Evolutionary conservation across 37 sponge, comb jelly and placozoan species (phyloP).

Genomic region (Oopsacas minuta): DNA sequence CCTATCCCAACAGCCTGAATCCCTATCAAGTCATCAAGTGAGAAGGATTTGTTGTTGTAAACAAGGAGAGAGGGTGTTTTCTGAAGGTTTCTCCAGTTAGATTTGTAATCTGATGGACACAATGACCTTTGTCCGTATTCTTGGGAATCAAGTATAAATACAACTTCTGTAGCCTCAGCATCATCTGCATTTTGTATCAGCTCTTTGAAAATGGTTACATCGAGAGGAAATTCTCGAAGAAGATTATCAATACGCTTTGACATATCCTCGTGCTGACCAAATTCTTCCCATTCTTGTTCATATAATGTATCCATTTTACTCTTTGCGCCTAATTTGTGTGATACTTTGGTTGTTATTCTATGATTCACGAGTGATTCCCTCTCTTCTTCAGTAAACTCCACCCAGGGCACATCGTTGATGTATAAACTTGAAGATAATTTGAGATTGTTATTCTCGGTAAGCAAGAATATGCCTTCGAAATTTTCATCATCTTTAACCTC

Average conservation of each 20-base stretch:
- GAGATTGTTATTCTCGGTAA: neutral
- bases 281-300: constrained; percentile 23
- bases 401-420: neutral
- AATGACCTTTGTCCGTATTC: constrained; percentile 20
- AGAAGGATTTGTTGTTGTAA: constrained; percentile 53
- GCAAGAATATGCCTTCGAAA: neutral
- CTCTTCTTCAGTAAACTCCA: neutral
- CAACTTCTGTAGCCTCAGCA: constrained; percentile 53
- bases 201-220: constrained; percentile 48
- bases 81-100: constrained; percentile 38
- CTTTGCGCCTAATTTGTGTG: neutral
- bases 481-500: neutral
- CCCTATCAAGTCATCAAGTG: constrained; percentile 49
- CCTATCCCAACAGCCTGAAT: constrained; percentile 58
- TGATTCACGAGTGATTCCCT: neutral
- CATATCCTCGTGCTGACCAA: constrained; percentile 57
- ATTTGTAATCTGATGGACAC: neutral
- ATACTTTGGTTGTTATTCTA: neutral
- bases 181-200: constrained; percentile 74
- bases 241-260: constrained; percentile 44
- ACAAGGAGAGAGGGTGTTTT: constrained; percentile 40
- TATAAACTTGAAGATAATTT: neutral
- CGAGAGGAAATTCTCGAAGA: constrained; percentile 41
- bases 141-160: constrained; percentile 36
- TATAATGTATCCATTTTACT: neutral